Evolutionary conservation across 2,797 vertebrate genomes (phyloP).

Genomic region (Coluber constrictor): DNA sequence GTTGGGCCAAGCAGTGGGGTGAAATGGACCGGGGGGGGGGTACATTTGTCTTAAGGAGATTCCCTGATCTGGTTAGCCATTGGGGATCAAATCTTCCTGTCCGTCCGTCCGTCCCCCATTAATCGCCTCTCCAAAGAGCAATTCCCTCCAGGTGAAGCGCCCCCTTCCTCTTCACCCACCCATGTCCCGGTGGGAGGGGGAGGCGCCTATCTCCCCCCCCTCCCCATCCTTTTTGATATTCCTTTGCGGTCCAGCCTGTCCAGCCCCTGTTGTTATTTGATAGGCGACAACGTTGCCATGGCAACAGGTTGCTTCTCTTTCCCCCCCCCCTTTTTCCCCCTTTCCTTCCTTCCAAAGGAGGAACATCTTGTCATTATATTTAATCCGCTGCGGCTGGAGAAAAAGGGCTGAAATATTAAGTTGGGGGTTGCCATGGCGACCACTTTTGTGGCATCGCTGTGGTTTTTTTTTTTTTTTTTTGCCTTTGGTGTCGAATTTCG

Average conservation of each 20-base stretch:
- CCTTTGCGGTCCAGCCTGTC: constrained; percentile 65
- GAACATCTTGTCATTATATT: constrained; percentile 99
- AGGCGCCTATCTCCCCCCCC: constrained; percentile 10
- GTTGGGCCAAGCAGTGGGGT: neutral
- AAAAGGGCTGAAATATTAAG: constrained; percentile 93
- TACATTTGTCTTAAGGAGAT: neutral
- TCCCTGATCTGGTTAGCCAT: neutral
- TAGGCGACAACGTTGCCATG: constrained; percentile 88
- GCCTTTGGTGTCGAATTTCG: constrained; percentile 80
- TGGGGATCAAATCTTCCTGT: neutral
- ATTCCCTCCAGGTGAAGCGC: neutral
- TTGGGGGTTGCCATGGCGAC: constrained; percentile 97
- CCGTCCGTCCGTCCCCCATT: neutral
- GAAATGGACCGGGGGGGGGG: neutral
- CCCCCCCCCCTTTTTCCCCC: rapidly evolving
- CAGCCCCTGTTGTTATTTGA: constrained; percentile 78
- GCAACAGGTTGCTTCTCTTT: constrained; percentile 79
- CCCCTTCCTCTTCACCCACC: neutral
- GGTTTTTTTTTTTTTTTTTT: no score
- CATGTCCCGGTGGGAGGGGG: constrained; percentile 8
- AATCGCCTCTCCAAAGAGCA: neutral
- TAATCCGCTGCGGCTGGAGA: constrained; percentile 99
- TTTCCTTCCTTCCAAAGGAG: constrained; percentile 81
- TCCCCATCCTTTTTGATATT: constrained; percentile 69
- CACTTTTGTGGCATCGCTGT: constrained; percentile 85